Base-by-base conservation (phyloP, 2,888 invertebrate species). In the Scaptomyza caliginosa region DNA sequence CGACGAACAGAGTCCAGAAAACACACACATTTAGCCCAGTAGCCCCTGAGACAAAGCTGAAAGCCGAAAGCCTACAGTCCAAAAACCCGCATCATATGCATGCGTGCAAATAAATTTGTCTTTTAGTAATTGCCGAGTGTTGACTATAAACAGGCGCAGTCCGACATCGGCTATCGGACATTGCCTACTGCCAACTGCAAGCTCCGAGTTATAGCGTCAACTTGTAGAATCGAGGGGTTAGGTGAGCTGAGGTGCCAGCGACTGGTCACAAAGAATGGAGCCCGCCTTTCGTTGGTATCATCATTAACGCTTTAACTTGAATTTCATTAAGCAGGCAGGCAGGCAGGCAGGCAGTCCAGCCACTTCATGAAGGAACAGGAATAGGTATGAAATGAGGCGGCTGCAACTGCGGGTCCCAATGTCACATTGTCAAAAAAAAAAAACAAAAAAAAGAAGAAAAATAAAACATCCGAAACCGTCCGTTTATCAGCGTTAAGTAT, bases 71-170 rank as follows among this genome's bases (percentile, higher is more conserved):
- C 16, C 28, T 13, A 16, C 26, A 23, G 5, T 26, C 38, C 4
- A 38, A 43, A 34, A 48, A 45, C 83, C 85, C 70, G 69, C 88
- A 72, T 74, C 77, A 70, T 65, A 65, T 75, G 72, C 76, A 89
- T 88, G 86, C 89, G 89, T 89, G 88, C 90, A 90, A 90, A 88
- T 88, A 89, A 88, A 88, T 88, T 88, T 88, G 88, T 88, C 90
- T 88, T 89, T 84, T 89, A 89, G 89, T 88, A 88, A 88, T 90
- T 90, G 88, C 88, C 73, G 62, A 66, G 82, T 69, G 68, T 66
- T 85, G 68, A 65, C 79, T 78, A 78, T 78, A 74, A 78, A 74
- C 79, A 74, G 74, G 71, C 72, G 60, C 74, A 78, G 56, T 46
- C 64, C 55, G 67, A 73, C 73, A 72, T 45, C 57, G 48, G 40